Evolutionary conservation across 2,797 vertebrate genomes (phyloP).

Genomic region (Pangasius sanitwongsei): DNA sequence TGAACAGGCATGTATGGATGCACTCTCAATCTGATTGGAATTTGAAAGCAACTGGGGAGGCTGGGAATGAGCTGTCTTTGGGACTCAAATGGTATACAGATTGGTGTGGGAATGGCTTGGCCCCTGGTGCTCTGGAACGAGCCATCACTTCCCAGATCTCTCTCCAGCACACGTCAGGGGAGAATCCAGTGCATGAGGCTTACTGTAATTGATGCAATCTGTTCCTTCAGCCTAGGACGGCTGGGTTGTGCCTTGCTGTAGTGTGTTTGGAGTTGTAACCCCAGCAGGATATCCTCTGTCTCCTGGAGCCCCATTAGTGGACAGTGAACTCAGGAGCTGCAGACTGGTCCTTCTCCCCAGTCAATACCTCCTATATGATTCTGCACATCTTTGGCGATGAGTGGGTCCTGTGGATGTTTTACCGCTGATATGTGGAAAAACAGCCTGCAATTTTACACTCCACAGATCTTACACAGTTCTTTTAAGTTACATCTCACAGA

Average conservation of each 20-base stretch:
- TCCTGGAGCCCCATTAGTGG: constrained; percentile 63
- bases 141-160: constrained; percentile 71
- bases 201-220: constrained; percentile 79
- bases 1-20: constrained; percentile 69
- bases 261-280: constrained; percentile 75
- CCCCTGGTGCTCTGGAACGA: constrained; percentile 66
- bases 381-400: constrained; percentile 40
- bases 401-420: constrained; percentile 43
- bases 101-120: constrained; percentile 69
- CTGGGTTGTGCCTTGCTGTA: constrained; percentile 54
- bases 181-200: constrained; percentile 70
- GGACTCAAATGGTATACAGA: constrained; percentile 74
- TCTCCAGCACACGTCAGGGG: constrained; percentile 72
- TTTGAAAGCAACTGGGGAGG: constrained; percentile 61
- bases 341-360: constrained; percentile 4
- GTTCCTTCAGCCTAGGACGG: constrained; percentile 69
- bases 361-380: constrained; percentile 20
- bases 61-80: constrained; percentile 70
- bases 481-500: not conserved
- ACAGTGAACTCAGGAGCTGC: constrained; percentile 54
- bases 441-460: constrained; percentile 18
- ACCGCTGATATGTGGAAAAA: constrained; percentile 28
- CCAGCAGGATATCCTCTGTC: constrained; percentile 70
- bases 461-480: not conserved
- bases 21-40: constrained; percentile 65